These are phyloP conservation scores for Alviniconcha marisindica DNA, from an alignment of 1,140 invertebrate genomes.

Conservation along the genomic window DNA sequence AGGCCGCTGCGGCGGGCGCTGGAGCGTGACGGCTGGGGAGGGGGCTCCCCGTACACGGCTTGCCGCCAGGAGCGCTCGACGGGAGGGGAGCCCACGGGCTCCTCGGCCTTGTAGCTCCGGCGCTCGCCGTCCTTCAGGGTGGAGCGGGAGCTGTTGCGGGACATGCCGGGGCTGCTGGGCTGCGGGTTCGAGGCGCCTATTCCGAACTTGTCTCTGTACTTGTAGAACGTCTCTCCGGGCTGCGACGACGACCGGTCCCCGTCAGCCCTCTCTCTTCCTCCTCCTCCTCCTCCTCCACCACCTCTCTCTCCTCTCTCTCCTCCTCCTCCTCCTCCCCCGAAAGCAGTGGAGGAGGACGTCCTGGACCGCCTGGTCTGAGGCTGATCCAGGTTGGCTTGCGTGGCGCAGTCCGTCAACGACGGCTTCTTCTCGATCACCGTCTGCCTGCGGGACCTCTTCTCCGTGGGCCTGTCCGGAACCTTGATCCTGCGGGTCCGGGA, in stretches of 20 bases:
- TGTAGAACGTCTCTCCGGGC: conserved; percentile 63
- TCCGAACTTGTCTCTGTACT: conserved; percentile 61
- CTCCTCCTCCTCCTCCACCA: conserved; percentile 47
- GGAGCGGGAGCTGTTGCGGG: conserved; percentile 42
- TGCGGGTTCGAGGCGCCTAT: background rate
- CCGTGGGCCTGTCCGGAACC: conserved; percentile 51
- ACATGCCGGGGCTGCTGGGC: conserved; percentile 32
- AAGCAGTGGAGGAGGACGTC: conserved; percentile 27
- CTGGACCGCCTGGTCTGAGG: conserved; percentile 46
- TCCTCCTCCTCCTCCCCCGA: conserved; percentile 43
- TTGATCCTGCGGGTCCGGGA: conserved; percentile 63
- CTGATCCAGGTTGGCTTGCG: conserved; percentile 66
- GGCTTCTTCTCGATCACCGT: conserved; percentile 36
- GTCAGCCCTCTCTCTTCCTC: conserved; percentile 41
- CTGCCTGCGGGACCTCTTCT: conserved; percentile 47
- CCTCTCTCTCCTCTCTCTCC: too few relatives aligned
- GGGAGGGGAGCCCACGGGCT: conserved; percentile 54
- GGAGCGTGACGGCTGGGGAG: conserved; percentile 31
- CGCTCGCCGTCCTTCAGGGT: conserved; percentile 44
- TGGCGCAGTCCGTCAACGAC: conserved; percentile 56
- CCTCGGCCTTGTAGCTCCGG: conserved; percentile 52
- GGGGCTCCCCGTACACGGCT: conserved; percentile 67
- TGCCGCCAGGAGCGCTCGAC: conserved; percentile 69
- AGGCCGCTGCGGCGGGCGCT: conserved; percentile 31
- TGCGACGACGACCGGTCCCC: conserved; percentile 16